Conservation (phyloP, 2,888 invertebrate genomes). For the Heliconius hortense region DNA sequence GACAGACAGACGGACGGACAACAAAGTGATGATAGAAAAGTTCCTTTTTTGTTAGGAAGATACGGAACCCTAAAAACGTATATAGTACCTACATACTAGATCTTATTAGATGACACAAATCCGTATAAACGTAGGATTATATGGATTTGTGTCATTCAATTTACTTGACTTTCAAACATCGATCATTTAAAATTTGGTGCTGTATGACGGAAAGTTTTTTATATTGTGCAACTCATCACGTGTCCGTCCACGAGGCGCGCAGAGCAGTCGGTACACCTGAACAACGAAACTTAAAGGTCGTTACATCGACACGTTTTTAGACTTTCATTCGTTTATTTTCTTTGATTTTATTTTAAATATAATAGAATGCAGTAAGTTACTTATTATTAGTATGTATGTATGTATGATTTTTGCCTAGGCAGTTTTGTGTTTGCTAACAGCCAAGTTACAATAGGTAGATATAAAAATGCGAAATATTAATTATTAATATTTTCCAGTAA, state of each 20-base stretch:
- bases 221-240: constrained; percentile 20
- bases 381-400: too few relatives aligned
- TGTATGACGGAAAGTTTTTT: constrained; percentile 14
- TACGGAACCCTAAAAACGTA: too few relatives aligned
- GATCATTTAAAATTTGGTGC: neutral
- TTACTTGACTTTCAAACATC: neutral
- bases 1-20: too few relatives aligned
- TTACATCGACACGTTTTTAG: neutral
- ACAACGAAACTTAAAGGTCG: constrained; percentile 19
- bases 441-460: neutral
- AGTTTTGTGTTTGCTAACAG: too few relatives aligned
- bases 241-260: constrained; percentile 18
- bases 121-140: too few relatives aligned
- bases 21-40: too few relatives aligned
- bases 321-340: neutral
- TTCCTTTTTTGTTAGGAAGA: too few relatives aligned
- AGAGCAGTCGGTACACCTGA: neutral
- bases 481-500: neutral
- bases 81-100: too few relatives aligned
- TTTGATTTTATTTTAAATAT: constrained; percentile 4
- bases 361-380: neutral
- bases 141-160: neutral
- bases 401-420: too few relatives aligned
- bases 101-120: neutral
- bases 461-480: neutral